Evolutionary conservation across 2,113 vertebrate species (phyloP), one percentile per base, ranked within the genome.

Genomic region (Aspidoscelis tigris): DNA sequence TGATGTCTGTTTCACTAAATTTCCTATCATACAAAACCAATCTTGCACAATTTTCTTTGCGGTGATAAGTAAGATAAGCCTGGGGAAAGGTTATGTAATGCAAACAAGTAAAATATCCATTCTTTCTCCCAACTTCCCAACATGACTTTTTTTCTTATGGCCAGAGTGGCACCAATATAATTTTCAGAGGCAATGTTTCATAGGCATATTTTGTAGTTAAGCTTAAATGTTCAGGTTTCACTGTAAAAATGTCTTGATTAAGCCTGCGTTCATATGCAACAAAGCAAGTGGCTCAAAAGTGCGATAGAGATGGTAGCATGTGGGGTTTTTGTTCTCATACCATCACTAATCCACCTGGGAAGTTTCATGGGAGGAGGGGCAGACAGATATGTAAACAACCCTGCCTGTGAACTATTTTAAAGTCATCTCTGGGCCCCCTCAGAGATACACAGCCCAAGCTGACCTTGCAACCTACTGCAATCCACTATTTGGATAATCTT

Each of bases 161-260:
- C 47, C 65, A n/a, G 53, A 78, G 58, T 78, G 41, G 55, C 50
- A 11, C 16, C 18, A 7, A 0, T 2, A 77, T 55, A 80, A 81
- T 55, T 88, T 87, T 12, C 85, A 86, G 26, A 81, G 72, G 2
- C 12, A 88, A 18, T n/a, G 68, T 87, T 73, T 79, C 21, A 33
- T 58, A 85, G 66, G 53, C 22, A 39, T n/a, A 65, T 43, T 11
- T 16, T 79, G 84, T 88, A 24, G 18, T 9, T 71, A 5, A 22
- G 82, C 91, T 33, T 0, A 82, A 76, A 68, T 24, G 64, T 44
- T 68, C n/a, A 3, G 0, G 1, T 9, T 43, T 2, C 55, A 24
- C 1, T 9, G 44, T 50, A 6, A 11, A 87, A 84, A 9, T 16
- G 73, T 76, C 1, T 11, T 24, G n/a, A 4, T 3, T 73, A 41